Conservation (phyloP, 2,113 vertebrate genomes). For the Donacobius atricapilla region DNA sequence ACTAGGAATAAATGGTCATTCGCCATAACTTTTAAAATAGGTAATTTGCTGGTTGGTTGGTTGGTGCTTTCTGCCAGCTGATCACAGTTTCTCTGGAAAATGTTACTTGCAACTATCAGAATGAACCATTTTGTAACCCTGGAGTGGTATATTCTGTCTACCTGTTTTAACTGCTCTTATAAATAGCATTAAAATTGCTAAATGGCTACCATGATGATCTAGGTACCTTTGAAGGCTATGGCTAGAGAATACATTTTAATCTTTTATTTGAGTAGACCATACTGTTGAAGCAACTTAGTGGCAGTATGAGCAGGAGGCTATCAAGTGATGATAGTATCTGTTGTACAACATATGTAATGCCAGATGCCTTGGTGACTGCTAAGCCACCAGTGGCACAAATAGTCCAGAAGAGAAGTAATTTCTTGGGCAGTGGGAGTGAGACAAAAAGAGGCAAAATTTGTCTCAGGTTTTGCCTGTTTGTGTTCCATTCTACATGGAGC, state of each 20-base stretch:
- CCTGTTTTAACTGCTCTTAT: background rate
- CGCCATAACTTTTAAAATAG: background rate
- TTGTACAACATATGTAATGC: background rate
- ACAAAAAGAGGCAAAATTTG: background rate
- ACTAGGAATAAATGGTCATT: background rate
- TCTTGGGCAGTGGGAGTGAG: background rate
- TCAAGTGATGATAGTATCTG: fast-evolving
- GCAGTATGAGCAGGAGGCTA: background rate
- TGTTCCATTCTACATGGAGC: background rate
- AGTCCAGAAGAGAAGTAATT: background rate
- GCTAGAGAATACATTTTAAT: background rate
- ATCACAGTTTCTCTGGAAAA: background rate
- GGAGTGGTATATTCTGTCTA: background rate
- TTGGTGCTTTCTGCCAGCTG: background rate
- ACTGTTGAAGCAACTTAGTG: background rate
- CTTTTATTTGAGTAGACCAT: background rate
- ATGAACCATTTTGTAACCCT: background rate
- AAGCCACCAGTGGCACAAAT: background rate
- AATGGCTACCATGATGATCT: background rate
- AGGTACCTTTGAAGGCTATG: background rate
- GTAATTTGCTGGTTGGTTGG: background rate
- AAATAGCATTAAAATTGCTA: background rate
- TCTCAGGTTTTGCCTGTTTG: background rate
- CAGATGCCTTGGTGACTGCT: background rate
- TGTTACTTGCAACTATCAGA: background rate